Base-by-base conservation (phyloP, 2,113 vertebrate species). In the Trachemys scripta region DNA sequence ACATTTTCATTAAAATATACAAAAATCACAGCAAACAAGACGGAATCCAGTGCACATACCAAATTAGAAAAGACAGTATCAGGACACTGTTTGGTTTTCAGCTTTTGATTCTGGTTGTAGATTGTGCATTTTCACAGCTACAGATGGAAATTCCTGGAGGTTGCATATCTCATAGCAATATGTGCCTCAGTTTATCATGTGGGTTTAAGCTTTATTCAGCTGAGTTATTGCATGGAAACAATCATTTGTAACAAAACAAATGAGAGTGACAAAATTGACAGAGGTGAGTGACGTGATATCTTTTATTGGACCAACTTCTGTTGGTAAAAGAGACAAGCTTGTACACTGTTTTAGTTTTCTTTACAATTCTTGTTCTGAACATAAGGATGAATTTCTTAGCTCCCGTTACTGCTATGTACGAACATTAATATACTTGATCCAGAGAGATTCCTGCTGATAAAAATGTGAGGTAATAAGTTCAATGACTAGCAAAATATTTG, bases 381-480 rank as follows among this genome's bases (percentile, higher is more conserved):
- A 59, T 59, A 59, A 57, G 56, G 56, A 57, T 27, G 25, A 25
- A 57, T 35, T 50, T 54, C 45, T n/a, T 80, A 54, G 22, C 62
- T 94, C 50, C 92, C 90, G 57, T 65, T 75, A 38, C 57, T 85
- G 94, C 79, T 56, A 45, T 56, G 57, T 87, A 80, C 91, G 82
- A 76, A 83, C 29, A 92, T 89, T 49, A 56, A 38, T 50, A 57
- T n/a, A 69, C 91, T 93, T 88, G 95, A 94, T 84, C 92, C 90
- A 79, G 87, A 53, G 49, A 76, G 92, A 85, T 83, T 94, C 95
- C 95, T 89, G 82, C 92, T 96, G 95, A 95, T 93, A 94, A 86
- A 91, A 80, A 87, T 38, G 19, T 69, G 65, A 83, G 56, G 57
- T 85, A 54, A 76, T 78, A 80, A 92, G 27, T 51, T 78, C 89